Evolutionary conservation across 2,797 vertebrate species (phyloP), one percentile per base, ranked within the genome.

Genomic region (Notolabrus celidotus): DNA sequence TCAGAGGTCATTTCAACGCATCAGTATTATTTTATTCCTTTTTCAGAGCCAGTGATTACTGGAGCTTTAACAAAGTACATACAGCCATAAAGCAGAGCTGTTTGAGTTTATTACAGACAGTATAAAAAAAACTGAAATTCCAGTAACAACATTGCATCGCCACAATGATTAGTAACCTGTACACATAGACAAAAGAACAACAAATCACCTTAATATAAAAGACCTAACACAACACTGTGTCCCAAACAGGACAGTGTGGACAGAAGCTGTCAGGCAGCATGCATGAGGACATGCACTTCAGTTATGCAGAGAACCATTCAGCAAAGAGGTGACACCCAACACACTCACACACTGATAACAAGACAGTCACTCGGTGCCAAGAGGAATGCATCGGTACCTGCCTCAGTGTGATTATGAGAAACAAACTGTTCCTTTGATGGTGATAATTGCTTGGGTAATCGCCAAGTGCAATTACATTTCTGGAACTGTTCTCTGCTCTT

Each of bases 401-500:
- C 45, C 46, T 57, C 27, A 41, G 12, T 29, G 16, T 39, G 17
- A 29, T 14, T 38, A 14, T 33, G 10, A 46, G 50, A 27, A 65
- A 36, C 61, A 55, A 66, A 63, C 27, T 38, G 20, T 69, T 74
- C 61, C 54, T 80, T 66, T 79, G 67, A 78, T 71, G 65, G 47
- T 54, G 61, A 78, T 76, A 79, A 81, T 74, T 65, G 34, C 69
- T 47, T 79, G 51, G n/a, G 58, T 46, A 19, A 51, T 57, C 0
- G 50, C 57, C 75, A 78, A 15, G 34, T 60, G 65, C 49, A 87
- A 65, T 87, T 82, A 78, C 66, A 50, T 68, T 82, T 77, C 42
- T 80, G 66, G 47, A 84, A 60, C 33, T 1, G 50, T 58, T 60
- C 54, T 70, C 46, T 64, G 45, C 51, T 62, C 71, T 82, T 80